Percentiles rank a stretch among this genome's conserved stretches.
Evolutionary conservation across 2,113 vertebrate species (phyloP).

Genomic region (Laticauda laticaudata): DNA sequence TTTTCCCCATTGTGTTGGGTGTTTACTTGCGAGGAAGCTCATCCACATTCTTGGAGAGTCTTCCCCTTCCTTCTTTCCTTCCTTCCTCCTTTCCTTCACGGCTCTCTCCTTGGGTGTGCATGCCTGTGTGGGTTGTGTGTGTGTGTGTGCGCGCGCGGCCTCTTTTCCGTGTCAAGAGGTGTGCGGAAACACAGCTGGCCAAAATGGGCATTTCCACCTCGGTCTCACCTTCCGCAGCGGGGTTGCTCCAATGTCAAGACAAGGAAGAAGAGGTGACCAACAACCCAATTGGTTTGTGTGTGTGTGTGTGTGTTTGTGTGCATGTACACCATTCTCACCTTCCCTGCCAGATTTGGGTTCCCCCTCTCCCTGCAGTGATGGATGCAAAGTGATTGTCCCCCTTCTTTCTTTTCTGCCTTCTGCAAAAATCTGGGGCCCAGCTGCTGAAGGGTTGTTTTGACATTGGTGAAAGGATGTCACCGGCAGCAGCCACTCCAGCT

Average conservation of each 20-base stretch:
- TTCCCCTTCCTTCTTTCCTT: too few species aligned
- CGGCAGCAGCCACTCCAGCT: conserved; percentile 34
- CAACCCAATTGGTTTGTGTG: too few species aligned
- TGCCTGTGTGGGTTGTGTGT: too few species aligned
- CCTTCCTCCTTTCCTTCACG: not conserved
- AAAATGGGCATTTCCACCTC: not conserved
- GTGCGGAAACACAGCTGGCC: not conserved
- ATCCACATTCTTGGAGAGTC: not conserved
- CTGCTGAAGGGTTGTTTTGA: conserved; percentile 48
- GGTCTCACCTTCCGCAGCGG: not conserved
- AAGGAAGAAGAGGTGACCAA: too few species aligned
- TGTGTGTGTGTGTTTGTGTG: too few species aligned
- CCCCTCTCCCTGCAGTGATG: not conserved
- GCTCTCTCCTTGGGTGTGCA: too few species aligned
- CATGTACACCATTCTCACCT: too few species aligned
- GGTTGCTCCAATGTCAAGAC: not conserved
- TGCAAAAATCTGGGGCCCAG: conserved; percentile 2
- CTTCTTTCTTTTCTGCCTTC: not conserved
- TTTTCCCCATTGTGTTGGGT: not conserved
- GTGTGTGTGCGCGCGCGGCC: not conserved
- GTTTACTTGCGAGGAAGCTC: not conserved
- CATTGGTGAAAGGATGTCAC: conserved; percentile 65
- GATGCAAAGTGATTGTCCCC: too few species aligned
- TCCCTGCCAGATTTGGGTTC: too few species aligned
- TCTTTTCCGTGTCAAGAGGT: not conserved